These are phyloP conservation scores for Crossaster papposus DNA, from an alignment of 53 echinoderm and acorn worm species.

Conservation along the genomic window DNA sequence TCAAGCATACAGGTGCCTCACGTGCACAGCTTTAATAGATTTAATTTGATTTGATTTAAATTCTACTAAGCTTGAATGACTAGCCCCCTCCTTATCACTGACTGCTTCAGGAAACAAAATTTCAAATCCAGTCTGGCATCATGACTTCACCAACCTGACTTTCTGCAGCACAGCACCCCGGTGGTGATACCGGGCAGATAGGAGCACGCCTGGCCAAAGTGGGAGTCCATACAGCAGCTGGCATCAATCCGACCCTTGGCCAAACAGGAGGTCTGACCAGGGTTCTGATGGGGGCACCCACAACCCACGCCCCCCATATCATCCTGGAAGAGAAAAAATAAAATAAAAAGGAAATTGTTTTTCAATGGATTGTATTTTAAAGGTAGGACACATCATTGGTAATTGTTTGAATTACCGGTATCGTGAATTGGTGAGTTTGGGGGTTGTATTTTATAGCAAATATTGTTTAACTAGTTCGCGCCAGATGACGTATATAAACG, in stretches of 20 bases:
- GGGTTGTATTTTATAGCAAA: no score
- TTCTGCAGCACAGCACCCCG: slow-evolving; percentile 93
- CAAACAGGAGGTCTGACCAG: slow-evolving; percentile 88
- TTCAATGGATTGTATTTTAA: background rate
- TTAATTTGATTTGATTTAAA: no score
- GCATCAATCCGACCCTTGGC: slow-evolving; percentile 88
- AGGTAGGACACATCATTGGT: no score
- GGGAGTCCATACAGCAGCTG: slow-evolving; percentile 84
- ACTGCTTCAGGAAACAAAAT: no score
- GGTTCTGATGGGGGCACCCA: slow-evolving; percentile 80
- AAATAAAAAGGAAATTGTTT: background rate
- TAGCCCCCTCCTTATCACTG: no score
- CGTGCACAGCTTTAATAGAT: no score
- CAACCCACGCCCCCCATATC: slow-evolving; percentile 90
- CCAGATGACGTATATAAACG: no score
- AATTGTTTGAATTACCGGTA: no score
- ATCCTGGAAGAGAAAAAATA: slow-evolving; percentile 72
- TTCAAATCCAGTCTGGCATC: background rate
- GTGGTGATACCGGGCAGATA: slow-evolving; percentile 76
- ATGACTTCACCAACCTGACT: slow-evolving; percentile 74
- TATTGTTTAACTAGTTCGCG: no score
- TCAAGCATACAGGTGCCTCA: no score
- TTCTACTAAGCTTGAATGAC: no score
- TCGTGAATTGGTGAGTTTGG: no score
- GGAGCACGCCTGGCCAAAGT: slow-evolving; percentile 74